Evolutionary conservation across 2,888 invertebrate species (phyloP), one percentile per base, ranked within the genome.

Genomic region (Torymus auratus): DNA sequence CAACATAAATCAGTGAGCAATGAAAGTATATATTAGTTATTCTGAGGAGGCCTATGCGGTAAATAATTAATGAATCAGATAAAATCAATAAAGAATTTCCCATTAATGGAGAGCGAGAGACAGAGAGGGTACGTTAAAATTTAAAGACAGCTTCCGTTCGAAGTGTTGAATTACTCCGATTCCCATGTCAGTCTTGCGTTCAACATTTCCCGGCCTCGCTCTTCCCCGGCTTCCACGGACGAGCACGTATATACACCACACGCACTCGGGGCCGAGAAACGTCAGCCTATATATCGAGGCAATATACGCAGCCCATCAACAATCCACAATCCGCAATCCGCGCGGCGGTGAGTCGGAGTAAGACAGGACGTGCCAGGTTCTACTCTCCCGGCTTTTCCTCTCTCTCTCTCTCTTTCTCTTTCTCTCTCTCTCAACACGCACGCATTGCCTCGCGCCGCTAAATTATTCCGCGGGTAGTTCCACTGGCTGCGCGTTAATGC

Each of bases 401-500:
- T 70, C 70, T 60, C 75, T 65, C 77, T 56, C 72, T 7, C 41
- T 41, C 41, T 7, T 7, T 41, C 41, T 7, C 7, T 41, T 7
- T 41, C 41, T 5, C 60, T 61, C 75, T 60, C 75, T 65, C 77
- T 55, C 72, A 58, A 62, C 78, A 17, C n/a, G 61, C 13, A 60
- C 23, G 58, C 69, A 41, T 65, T 13, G 60, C 52, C 53, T n/a
- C n/a, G 12, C 5, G 62, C 64, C 56, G 68, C 76, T 85, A 85
- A 86, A 83, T 86, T 85, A 86, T 85, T 84, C 83, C 82, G 81
- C 83, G 84, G 81, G 75, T 81, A 83, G 85, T 85, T 85, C 85
- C 84, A 84, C 84, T 82, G 82, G 71, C 75, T 84, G 83, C 83
- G 83, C 84, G 83, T 84, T 86, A 83, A 86, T 84, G 84, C 83